Evolutionary conservation across 2,888 invertebrate species (phyloP), one percentile per base, ranked within the genome.

Genomic region (Odiellus spinosus): DNA sequence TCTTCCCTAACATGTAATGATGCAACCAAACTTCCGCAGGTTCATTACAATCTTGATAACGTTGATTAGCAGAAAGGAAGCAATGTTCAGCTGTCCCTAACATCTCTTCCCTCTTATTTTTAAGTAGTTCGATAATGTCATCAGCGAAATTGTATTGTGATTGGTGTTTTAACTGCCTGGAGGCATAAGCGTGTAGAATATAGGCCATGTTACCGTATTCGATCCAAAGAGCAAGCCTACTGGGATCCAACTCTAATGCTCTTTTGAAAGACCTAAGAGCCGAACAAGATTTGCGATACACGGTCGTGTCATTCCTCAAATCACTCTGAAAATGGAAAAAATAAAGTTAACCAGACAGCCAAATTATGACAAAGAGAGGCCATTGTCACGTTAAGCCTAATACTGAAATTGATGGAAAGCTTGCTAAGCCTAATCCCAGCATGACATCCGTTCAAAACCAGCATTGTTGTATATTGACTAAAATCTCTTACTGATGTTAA

Each of bases 1-100:
- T 81, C 74, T 95, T 95, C 0, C 88, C 93, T n/a, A 93, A 70
- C 82, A 93, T 88, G 62, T 91, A 93, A 64, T 86, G 84, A 60
- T 84, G 80, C 33, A 91, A 70, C 93, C 93, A 95, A 48, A 81
- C 74, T 61, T 93, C 91, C 61, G 90, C 88, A 53, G 77, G 76
- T 44, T 60, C 61, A 2, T 62, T 62, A 0, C 71, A 66, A 40
- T 71, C 71, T 52, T 73, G 73, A 17, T 54, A 54, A 53, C 63
- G 59, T 43, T 59, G 55, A 6, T 59, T 60, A 2, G 69, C 68
- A 40, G 62, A 59, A 39, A 61, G 73, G 60, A 90, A 91, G 67
- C 87, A 86, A 57, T 77, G 74, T 40, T 77, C 73, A 0, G 91
- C 80, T 18, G 78, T 76, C 54, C 77, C 75, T 53, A 91, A 65